Base-by-base conservation (phyloP, 2,888 invertebrate genomes). In the Dichetophora obliterata region DNA sequence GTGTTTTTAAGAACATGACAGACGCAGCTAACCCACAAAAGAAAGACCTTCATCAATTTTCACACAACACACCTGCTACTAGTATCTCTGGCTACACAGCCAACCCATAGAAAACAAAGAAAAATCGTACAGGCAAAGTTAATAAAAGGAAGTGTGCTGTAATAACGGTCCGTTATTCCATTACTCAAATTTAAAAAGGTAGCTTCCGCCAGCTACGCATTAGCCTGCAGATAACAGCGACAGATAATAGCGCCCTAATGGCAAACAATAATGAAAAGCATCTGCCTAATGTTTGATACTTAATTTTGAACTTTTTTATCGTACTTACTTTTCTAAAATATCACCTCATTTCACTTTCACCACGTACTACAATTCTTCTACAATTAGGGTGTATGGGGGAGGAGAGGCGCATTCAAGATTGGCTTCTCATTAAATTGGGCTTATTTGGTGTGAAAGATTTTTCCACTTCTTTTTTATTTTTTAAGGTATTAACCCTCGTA, bases 281-380 rank as follows among this genome's bases (percentile, higher is more conserved):
- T 65, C 63, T 65, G 63, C 63, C 34, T 65, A 65, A 65, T 65
- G 63, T 34, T 65, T 34, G n/a, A n/a, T 34, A 65, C 37, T 65
- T 65, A 65, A 65, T 65, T 65, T 65, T 34, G 19, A 27, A 61
- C 61, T 31, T 65, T 65, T 65, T 65, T n/a, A 3, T n/a, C n/a
- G 31, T 63, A 22, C 6, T 6, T 59, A 14, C 14, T 59, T 59
- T 27, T 59, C 27, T 27, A 9, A 3, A 16, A 22, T 27, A 24
- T 14, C 8, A 59, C 59, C 27, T 59, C 27, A 22, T 24, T 43
- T 43, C 11, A 14, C 43, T 43, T 43, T 6, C 43, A 43, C 14
- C 43, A 43, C 43, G 22, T 22, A 9, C 57, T 24, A 5, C 57
- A 22, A 22, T 3, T 8, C n/a, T 63, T 63, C 24, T 24, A 5